Evolutionary conservation across 1,140 invertebrate species (phyloP).

Genomic region (Papilio glaucus): DNA sequence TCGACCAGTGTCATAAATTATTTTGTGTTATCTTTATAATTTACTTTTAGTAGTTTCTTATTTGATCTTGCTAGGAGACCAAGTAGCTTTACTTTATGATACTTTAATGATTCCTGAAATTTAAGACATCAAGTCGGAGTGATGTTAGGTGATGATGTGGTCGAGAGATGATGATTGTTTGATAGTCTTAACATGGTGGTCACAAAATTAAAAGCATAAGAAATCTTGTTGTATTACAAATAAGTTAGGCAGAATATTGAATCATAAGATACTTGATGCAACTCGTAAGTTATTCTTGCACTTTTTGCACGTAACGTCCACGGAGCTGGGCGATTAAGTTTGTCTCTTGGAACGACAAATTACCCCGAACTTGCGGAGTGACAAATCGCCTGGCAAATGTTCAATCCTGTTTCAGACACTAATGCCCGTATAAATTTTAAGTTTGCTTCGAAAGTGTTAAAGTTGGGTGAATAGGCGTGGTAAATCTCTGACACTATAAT

Average conservation of each 20-base stretch:
- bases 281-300: background rate
- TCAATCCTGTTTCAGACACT: constrained; percentile 29
- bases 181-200: too few relatives aligned
- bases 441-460: background rate
- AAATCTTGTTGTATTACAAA: background rate
- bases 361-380: constrained; percentile 6
- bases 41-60: too few relatives aligned
- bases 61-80: too few relatives aligned
- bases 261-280: background rate
- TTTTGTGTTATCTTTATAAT: too few relatives aligned
- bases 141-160: too few relatives aligned
- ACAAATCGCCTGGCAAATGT: constrained; percentile 33
- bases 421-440: constrained; percentile 34
- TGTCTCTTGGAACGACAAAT: background rate
- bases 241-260: background rate
- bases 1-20: too few relatives aligned
- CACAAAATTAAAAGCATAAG: background rate
- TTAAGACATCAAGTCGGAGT: too few relatives aligned
- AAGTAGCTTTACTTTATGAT: too few relatives aligned
- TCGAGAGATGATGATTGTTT: too few relatives aligned
- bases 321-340: constrained; percentile 22
- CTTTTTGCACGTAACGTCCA: background rate
- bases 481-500: background rate
- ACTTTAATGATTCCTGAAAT: too few relatives aligned
- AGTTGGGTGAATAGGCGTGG: background rate